Evolutionary conservation across 92 coral and sea anemone species (phyloP).

Genomic region (Epizoanthus scotinus): DNA sequence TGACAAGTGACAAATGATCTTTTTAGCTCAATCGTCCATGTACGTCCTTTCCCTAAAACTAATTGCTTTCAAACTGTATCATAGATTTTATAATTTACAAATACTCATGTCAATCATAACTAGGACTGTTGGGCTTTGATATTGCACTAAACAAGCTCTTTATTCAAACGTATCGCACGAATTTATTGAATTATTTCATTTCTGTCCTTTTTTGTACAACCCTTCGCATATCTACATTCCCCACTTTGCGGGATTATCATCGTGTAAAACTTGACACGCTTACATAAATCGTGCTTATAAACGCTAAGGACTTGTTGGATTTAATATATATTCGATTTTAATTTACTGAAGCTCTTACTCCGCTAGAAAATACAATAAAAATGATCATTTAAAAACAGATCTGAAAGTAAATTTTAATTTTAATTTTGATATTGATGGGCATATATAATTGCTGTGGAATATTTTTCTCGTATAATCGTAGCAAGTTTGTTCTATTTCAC

Average conservation of each 20-base stretch:
- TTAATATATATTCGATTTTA: not conserved
- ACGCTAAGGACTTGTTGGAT: not conserved
- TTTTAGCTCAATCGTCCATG: not conserved
- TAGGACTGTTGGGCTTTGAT: not conserved
- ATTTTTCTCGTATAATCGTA: not conserved
- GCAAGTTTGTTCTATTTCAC: not conserved
- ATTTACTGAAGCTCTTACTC: not conserved
- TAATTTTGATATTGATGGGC: slow-evolving; percentile 4
- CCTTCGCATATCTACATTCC: too few species aligned
- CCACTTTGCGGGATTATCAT: not conserved
- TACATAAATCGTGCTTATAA: not conserved
- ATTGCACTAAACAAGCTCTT: not conserved
- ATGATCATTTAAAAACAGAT: not conserved
- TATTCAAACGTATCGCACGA: not conserved
- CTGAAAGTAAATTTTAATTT: slow-evolving; percentile 15
- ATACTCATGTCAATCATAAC: slow-evolving; percentile 2
- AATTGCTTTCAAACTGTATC: slow-evolving; percentile 10
- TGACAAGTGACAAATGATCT: not conserved
- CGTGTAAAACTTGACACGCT: not conserved
- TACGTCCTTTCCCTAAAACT: not conserved
- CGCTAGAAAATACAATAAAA: not conserved
- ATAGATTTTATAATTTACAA: not conserved
- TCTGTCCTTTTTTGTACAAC: not conserved
- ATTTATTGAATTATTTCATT: not conserved
- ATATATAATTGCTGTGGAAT: not conserved